Percentiles rank a stretch among this genome's conserved stretches.
These are phyloP conservation scores for Porites lobata DNA, from an alignment of 92 coral and sea anemone genomes.

Conservation along the genomic window DNA sequence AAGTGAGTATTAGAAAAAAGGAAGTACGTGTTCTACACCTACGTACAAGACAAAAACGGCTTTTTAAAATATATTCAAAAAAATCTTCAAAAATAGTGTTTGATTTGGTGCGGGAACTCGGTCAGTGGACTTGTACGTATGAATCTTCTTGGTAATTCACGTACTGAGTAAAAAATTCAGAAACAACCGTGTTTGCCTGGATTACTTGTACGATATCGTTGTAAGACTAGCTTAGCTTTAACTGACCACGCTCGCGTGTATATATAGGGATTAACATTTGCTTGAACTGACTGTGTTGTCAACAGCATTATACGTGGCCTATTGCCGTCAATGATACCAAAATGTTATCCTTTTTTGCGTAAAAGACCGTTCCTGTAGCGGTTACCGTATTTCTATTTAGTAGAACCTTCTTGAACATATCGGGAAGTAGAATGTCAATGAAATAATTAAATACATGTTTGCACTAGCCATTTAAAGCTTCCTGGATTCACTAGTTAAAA, in stretches of 20 bases:
- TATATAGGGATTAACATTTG: neutral
- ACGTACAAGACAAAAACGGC: no score
- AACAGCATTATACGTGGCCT: neutral
- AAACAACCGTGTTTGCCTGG: neutral
- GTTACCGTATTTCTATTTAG: no score
- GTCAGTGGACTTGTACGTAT: no score
- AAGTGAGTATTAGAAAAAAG: neutral
- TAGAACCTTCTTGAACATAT: no score
- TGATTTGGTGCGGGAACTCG: no score
- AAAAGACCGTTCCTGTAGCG: neutral
- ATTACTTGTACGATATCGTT: neutral
- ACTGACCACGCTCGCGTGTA: neutral
- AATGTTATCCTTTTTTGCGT: neutral
- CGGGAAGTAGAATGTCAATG: no score
- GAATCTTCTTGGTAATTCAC: neutral
- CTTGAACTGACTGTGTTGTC: neutral
- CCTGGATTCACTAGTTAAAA: slow-evolving; percentile 2
- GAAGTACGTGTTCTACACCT: neutral
- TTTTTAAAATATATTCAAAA: no score
- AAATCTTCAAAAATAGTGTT: no score
- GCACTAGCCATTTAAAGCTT: neutral
- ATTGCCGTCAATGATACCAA: no score
- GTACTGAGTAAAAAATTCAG: no score
- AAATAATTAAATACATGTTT: neutral
- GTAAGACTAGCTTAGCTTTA: neutral